Conservation (phyloP, 1,140 invertebrate genomes). For the Cotesia vestalis region DNA sequence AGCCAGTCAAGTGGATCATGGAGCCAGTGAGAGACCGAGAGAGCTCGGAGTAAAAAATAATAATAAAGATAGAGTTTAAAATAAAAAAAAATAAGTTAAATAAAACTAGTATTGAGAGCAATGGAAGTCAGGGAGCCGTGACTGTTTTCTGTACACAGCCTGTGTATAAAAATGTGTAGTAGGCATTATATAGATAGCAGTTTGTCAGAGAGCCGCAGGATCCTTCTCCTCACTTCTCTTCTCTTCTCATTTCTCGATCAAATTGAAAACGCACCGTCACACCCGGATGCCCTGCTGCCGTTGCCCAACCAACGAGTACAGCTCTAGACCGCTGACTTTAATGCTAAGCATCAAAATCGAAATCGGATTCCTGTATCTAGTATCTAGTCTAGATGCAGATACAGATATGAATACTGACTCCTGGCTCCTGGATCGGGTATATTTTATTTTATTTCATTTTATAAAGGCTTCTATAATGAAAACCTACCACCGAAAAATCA, state of each 20-base stretch:
- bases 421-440: too few relatives aligned
- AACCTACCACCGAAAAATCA: too few relatives aligned
- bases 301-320: neutral
- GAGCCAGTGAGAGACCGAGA: neutral
- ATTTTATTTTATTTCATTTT: too few relatives aligned
- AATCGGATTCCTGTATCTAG: too few relatives aligned
- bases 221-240: slow-evolving; percentile 19
- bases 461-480: too few relatives aligned
- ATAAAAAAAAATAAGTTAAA: too few relatives aligned
- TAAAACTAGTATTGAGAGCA: slow-evolving; percentile 22
- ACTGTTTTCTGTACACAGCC: neutral
- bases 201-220: slow-evolving; percentile 21
- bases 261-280: slow-evolving; percentile 57
- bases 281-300: slow-evolving; percentile 50
- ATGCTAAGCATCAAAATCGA: too few relatives aligned
- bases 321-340: neutral
- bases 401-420: too few relatives aligned
- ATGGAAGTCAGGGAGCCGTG: slow-evolving; percentile 29
- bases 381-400: too few relatives aligned
- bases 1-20: slow-evolving; percentile 29
- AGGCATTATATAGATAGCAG: slow-evolving; percentile 13
- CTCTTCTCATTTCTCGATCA: slow-evolving; percentile 21
- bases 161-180: slow-evolving; percentile 10
- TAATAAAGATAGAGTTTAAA: too few relatives aligned
- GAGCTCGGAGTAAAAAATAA: neutral